Base-by-base conservation (phyloP, 1,140 invertebrate species). In the Diachasma alloeum region DNA sequence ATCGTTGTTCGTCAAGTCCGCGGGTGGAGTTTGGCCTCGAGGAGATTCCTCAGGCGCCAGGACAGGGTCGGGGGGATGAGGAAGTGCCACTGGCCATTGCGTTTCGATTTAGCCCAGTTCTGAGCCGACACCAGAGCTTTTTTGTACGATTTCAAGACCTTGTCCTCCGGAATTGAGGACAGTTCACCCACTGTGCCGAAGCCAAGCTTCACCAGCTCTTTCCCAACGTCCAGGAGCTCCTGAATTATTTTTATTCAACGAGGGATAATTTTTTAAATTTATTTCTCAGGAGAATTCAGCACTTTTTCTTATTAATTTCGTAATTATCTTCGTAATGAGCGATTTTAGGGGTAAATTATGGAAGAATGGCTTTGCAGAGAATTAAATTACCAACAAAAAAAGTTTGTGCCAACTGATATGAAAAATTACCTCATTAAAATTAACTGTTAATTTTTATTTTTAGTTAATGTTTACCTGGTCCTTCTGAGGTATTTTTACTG, bases 11-110 rank as follows among this genome's bases (percentile, higher is more conserved):
- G 44, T 24, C 19, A 70, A 44, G 31, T 69, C 15, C 37, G 37
- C 17, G 46, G 22, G 66, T 42, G 83, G 17, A 89, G 26, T 56
- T 83, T 81, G 46, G 83, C 56, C 37, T 77, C 79, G 4, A 86
- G 26, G 13, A 74, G 59, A 76, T 82, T 82, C 75, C 83, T 80
- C 0, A 84, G 22, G 75, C 77, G 87, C 88, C 88, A 89, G 0
- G 81, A 24, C 8, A 86, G 6, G 0, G 84, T 88, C 24, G 89
- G 85, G 4, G 85, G 81, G 78, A 86, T 90, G 72, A 85, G 81
- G 73, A 89, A 90, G 44, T 90, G 90, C 87, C 90, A 91, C 0
- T 89, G 68, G n/a, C 91, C 91, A 75, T 91, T 87, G 86, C 90
- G 81, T 79, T 88, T 88, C 11, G 82, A 77, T 75, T 85, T 74